Evolutionary conservation across 2,888 invertebrate species (phyloP).

Genomic region (Thereva unica): DNA sequence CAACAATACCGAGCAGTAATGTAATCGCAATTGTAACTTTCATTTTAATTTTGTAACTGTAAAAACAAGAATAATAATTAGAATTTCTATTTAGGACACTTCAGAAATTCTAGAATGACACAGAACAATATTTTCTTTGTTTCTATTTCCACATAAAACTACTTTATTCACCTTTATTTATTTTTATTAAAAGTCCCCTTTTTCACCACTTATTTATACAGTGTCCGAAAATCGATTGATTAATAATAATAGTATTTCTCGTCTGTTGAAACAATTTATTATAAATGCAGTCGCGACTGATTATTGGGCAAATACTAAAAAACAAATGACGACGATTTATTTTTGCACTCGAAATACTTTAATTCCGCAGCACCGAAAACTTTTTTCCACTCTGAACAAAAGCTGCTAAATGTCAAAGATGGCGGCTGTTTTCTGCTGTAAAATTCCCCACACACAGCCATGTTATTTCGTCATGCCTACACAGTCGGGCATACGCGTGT

Average conservation of each 20-base stretch:
- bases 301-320: not conserved
- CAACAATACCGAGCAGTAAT: conserved; percentile 53
- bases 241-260: too few species aligned
- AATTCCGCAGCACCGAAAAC: not conserved
- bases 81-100: too few species aligned
- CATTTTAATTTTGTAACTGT: conserved; percentile 59
- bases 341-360: conserved; percentile 22
- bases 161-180: too few species aligned
- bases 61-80: not conserved
- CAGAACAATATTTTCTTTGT: too few species aligned
- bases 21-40: conserved; percentile 62
- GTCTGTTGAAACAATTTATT: not conserved
- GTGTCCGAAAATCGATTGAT: too few species aligned
- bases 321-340: conserved; percentile 6
- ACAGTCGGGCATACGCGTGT: too few species aligned
- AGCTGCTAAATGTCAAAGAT: conserved; percentile 20
- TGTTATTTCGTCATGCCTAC: too few species aligned
- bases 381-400: conserved; percentile 10
- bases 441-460: too few species aligned
- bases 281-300: not conserved
- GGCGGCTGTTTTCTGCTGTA: not conserved
- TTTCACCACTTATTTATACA: too few species aligned
- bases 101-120: too few species aligned
- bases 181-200: too few species aligned
- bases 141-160: too few species aligned